Conservation (phyloP, 2,888 invertebrate species). For the Mantis religiosa region DNA sequence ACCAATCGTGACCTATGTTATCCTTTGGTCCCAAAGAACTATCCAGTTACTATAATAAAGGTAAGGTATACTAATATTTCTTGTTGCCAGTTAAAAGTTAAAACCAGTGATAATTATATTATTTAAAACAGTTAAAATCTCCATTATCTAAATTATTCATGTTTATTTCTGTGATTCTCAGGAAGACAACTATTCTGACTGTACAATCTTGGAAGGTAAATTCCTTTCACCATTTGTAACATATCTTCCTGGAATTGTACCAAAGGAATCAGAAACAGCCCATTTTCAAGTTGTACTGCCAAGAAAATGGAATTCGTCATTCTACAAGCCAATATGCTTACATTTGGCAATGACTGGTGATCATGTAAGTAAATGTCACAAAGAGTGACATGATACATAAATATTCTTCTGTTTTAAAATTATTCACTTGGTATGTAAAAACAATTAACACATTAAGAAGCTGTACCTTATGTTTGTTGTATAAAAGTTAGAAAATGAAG, state of each 20-base stretch:
- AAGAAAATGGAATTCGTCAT: constrained; percentile 64
- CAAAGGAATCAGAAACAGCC: constrained; percentile 75
- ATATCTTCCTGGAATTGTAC: constrained; percentile 81
- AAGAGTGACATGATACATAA: neutral
- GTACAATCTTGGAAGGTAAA: constrained; percentile 76
- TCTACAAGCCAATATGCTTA: constrained; percentile 79
- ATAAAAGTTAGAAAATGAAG: no score
- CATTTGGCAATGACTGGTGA: constrained; percentile 98
- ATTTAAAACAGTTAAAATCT: neutral
- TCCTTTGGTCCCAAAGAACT: constrained; percentile 73
- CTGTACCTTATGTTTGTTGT: no score
- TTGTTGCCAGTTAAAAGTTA: neutral
- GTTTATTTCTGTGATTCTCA: constrained; percentile 38
- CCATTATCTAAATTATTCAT: neutral
- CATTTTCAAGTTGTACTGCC: constrained; percentile 83
- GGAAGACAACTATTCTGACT: constrained; percentile 72
- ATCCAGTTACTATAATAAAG: constrained; percentile 83
- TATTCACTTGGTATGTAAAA: no score
- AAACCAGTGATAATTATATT: neutral
- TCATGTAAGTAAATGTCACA: constrained; percentile 64
- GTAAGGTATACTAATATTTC: constrained; percentile 47
- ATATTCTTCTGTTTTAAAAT: no score
- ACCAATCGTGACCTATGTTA: constrained; percentile 78
- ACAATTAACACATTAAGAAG: no score
- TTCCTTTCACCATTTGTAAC: constrained; percentile 80